Percentiles rank a stretch among this genome's conserved stretches.
phyloP scores from a whole-genome alignment of 2,113 vertebrate species.

The Brachyhypopomus occidentalis region DNA sequence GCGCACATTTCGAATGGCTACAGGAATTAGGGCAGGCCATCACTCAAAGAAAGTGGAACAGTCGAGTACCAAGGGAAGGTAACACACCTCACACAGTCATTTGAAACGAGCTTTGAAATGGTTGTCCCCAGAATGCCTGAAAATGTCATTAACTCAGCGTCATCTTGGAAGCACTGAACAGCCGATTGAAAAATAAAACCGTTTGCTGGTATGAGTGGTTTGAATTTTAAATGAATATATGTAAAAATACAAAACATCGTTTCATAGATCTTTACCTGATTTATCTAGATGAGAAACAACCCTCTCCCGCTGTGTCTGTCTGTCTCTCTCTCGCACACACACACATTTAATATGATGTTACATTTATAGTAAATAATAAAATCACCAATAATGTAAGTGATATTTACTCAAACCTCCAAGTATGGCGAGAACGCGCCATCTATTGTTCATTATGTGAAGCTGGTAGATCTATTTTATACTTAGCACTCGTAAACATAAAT shows the following conservation, averaged over 20 bases:
- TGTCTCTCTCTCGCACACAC: too few relatives aligned
- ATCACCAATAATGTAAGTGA: neutral
- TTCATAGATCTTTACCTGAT: too few relatives aligned
- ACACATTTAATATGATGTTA: too few relatives aligned
- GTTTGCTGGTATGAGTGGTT: neutral
- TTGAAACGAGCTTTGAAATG: constrained; percentile 12
- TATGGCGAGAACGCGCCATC: constrained; percentile 48
- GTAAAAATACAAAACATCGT: too few relatives aligned
- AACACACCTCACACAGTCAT: neutral
- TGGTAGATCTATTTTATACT: neutral
- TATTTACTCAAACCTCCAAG: neutral
- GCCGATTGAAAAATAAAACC: neutral
- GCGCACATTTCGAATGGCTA: neutral
- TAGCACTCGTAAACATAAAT: too few relatives aligned
- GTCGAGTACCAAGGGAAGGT: constrained; percentile 29
- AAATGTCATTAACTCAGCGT: neutral
- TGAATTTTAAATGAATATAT: too few relatives aligned
- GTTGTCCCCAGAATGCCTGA: neutral
- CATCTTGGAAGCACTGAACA: neutral
- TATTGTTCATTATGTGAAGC: constrained; percentile 41
- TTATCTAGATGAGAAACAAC: too few relatives aligned
- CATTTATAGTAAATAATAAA: too few relatives aligned
- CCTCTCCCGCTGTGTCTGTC: too few relatives aligned
- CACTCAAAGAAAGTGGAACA: constrained; percentile 44
- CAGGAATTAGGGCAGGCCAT: constrained; percentile 21